Percentiles rank a stretch among this genome's conserved stretches.
phyloP scores from a whole-genome alignment of 2,888 invertebrate species.

The Aporophyla lueneburgensis region DNA sequence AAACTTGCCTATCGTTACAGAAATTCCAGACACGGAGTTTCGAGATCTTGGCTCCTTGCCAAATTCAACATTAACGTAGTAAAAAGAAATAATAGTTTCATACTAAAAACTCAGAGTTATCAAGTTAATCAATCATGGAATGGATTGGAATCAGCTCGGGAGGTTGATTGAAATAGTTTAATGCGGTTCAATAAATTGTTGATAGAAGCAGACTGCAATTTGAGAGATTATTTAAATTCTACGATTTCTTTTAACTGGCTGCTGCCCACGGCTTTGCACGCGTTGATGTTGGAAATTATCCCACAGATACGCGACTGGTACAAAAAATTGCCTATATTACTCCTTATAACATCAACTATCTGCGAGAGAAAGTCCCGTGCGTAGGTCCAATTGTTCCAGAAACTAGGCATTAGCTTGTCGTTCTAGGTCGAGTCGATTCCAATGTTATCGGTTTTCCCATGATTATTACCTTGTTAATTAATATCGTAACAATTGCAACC shows the following conservation, averaged over 20 bases:
- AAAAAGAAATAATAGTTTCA: slow-evolving; percentile 43
- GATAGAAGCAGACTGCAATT: slow-evolving; percentile 5
- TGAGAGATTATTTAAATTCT: neutral
- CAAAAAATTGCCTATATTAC: no score
- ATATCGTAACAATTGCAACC: neutral
- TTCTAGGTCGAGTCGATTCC: no score
- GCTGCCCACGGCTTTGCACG: no score
- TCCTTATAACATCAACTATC: no score
- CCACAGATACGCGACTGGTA: no score
- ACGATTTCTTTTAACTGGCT: no score
- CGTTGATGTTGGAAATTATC: no score
- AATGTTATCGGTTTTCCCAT: neutral
- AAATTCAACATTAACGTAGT: slow-evolving; percentile 30
- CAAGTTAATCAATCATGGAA: slow-evolving; percentile 38
- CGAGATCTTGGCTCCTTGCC: slow-evolving; percentile 50
- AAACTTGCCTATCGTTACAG: slow-evolving; percentile 36
- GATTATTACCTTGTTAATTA: neutral
- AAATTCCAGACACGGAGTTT: slow-evolving; percentile 37
- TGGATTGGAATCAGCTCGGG: slow-evolving; percentile 22
- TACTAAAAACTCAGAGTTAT: slow-evolving; percentile 27
- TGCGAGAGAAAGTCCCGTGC: no score
- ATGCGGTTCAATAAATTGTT: slow-evolving; percentile 22
- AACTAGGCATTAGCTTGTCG: no score
- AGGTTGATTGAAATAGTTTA: slow-evolving; percentile 40
- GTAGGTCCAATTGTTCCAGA: no score